Evolutionary conservation across 2,888 invertebrate species (phyloP).

Genomic region (Muschampia plurimacula): DNA sequence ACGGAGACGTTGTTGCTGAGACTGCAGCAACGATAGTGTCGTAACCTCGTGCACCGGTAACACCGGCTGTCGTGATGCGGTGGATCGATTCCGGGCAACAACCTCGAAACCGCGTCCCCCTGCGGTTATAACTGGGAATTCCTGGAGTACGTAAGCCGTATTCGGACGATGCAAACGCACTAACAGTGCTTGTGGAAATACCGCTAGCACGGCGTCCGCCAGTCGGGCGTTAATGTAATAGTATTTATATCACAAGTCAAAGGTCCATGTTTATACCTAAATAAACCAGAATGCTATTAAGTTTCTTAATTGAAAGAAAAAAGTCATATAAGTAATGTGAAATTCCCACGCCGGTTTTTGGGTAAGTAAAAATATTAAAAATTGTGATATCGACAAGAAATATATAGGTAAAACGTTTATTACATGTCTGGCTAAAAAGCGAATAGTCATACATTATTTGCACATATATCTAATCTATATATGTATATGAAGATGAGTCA

Average conservation of each 20-base stretch:
- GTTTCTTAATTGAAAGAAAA: background rate
- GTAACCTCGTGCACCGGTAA: constrained; percentile 77
- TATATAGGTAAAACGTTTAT: background rate
- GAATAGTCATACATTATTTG: background rate
- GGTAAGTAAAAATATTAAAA: background rate
- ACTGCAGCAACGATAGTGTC: constrained; percentile 68
- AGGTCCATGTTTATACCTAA: constrained; percentile 39
- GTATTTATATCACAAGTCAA: background rate
- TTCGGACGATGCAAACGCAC: constrained; percentile 60
- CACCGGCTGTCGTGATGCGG: constrained; percentile 64
- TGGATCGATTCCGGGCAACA: constrained; percentile 82
- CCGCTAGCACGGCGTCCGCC: constrained; percentile 66
- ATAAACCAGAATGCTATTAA: background rate
- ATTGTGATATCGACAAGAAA: background rate
- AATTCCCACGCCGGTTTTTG: no score
- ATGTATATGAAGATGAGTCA: no score
- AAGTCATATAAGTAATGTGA: no score
- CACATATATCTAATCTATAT: no score
- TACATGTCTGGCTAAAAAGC: background rate
- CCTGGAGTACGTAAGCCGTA: constrained; percentile 64
- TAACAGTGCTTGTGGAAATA: constrained; percentile 64
- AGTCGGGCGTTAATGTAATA: constrained; percentile 53
- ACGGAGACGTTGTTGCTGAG: constrained; percentile 39
- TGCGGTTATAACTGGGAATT: constrained; percentile 80
- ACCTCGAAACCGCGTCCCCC: constrained; percentile 74